Evolutionary conservation across 2,888 invertebrate genomes (phyloP).

Genomic region (Crepidodera aurea): DNA sequence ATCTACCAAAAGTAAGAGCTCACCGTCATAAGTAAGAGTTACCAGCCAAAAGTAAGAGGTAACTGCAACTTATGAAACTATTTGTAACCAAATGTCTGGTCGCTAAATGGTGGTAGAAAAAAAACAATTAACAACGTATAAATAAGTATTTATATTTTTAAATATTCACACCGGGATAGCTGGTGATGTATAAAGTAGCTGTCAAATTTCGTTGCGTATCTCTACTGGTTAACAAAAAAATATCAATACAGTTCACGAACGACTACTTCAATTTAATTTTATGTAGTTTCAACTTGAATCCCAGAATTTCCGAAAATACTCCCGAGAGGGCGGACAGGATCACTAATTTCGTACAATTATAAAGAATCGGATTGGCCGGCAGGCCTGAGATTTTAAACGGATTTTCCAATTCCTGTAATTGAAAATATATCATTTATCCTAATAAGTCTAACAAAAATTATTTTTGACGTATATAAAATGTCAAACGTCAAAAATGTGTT

Average conservation of each 20-base stretch:
- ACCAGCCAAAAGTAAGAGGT: too few species aligned
- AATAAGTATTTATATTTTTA: background rate
- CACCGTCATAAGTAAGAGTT: too few species aligned
- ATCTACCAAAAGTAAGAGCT: too few species aligned
- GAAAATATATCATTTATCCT: too few species aligned
- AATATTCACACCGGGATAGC: background rate
- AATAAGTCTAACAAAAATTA: background rate
- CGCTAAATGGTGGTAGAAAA: too few species aligned
- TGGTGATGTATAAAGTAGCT: background rate
- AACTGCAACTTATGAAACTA: too few species aligned
- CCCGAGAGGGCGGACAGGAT: constrained; percentile 95
- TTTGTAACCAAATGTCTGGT: too few species aligned
- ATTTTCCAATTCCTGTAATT: constrained; percentile 87
- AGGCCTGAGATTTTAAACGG: constrained; percentile 97
- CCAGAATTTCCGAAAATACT: constrained; percentile 94
- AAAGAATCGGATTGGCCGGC: constrained; percentile 94
- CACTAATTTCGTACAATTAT: constrained; percentile 94
- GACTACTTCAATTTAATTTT: constrained; percentile 90
- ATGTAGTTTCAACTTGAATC: constrained; percentile 95
- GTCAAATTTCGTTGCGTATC: background rate
- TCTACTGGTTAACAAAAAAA: constrained; percentile 3
- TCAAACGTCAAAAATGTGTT: too few species aligned
- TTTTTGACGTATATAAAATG: background rate
- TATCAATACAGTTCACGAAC: background rate
- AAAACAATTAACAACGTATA: background rate